These are phyloP conservation scores for Styela clava DNA, from an alignment of 23 tunicate species.

Conservation along the genomic window DNA sequence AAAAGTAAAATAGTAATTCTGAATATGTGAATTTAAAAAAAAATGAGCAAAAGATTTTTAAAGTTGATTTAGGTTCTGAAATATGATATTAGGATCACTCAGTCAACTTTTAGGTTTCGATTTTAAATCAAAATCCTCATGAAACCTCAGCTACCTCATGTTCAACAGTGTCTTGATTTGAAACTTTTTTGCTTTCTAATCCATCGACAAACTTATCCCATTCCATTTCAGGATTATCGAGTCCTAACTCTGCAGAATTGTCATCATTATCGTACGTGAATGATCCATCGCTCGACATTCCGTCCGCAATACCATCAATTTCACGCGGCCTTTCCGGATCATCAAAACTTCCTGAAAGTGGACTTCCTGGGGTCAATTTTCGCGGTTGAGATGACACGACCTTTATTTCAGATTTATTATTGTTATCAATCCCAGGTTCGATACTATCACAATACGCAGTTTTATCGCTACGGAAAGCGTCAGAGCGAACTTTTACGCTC, in stretches of 20 bases:
- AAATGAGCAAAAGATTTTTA: no score
- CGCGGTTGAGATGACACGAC: constrained; percentile 22
- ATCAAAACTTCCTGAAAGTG: not conserved
- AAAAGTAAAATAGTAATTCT: no score
- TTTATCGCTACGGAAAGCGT: constrained; percentile 57
- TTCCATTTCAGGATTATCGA: constrained; percentile 38
- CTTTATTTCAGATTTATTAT: not conserved
- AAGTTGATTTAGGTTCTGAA: no score
- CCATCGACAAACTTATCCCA: constrained; percentile 73
- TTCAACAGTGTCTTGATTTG: not conserved
- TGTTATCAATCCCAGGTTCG: not conserved
- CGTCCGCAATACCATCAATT: constrained; percentile 67
- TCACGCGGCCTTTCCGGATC: constrained; percentile 2
- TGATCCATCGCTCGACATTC: constrained; percentile 76
- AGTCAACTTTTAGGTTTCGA: no score
- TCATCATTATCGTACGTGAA: constrained; percentile 27
- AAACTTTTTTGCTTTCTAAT: not conserved
- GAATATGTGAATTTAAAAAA: no score
- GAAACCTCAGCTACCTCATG: not conserved
- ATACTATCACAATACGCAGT: constrained; percentile 13
- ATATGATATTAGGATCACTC: no score
- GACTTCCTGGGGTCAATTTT: not conserved
- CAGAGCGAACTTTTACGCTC: constrained; percentile 63
- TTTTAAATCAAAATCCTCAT: no score
- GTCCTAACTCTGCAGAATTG: not conserved